These are phyloP conservation scores for Andrena hattorfiana DNA, from an alignment of 2,888 invertebrate species.

Conservation along the genomic window DNA sequence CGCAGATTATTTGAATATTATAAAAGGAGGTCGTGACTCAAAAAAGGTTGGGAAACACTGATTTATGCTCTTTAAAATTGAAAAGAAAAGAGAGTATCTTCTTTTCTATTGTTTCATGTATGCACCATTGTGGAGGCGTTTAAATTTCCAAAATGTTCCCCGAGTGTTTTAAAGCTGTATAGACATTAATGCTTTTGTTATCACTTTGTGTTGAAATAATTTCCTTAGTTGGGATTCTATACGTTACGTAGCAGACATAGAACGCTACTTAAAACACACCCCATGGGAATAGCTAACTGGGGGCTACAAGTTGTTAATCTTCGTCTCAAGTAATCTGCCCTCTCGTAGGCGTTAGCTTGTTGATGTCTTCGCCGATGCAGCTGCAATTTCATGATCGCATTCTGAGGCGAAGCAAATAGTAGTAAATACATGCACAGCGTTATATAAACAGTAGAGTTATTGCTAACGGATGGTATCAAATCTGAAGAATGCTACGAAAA, in stretches of 20 bases:
- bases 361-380: neutral
- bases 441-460: no score
- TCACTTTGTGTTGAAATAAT: neutral
- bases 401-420: neutral
- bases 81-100: no score
- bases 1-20: no score
- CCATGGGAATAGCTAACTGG: neutral
- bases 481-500: no score
- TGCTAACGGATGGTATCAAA: no score
- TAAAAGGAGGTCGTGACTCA: no score
- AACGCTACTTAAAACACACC: slow-evolving; percentile 1
- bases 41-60: no score
- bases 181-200: neutral
- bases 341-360: slow-evolving; percentile 2
- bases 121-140: no score
- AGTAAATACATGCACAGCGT: neutral
- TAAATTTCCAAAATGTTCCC: neutral
- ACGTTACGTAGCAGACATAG: neutral
- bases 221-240: neutral
- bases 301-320: slow-evolving; percentile 4
- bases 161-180: neutral
- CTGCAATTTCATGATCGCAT: neutral
- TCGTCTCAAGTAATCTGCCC: slow-evolving; percentile 1
- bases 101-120: no score
- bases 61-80: no score